These are phyloP conservation scores for Malacoctenus gilli DNA, from an alignment of 2,797 vertebrate genomes.

Conservation along the genomic window DNA sequence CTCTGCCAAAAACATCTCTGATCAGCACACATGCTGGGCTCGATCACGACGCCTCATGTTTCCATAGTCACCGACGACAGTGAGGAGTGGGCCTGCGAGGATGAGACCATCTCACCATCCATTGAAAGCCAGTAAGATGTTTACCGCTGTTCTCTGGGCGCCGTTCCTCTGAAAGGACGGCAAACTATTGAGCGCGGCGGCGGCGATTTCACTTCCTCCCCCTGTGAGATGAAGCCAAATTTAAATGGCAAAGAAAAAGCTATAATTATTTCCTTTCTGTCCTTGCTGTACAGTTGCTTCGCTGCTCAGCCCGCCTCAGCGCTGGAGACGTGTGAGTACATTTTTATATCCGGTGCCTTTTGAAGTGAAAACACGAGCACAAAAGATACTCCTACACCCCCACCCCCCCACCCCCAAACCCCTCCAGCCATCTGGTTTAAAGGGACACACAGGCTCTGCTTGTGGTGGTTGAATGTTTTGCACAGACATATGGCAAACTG, in stretches of 20 bases:
- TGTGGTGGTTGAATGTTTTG: constrained; percentile 40
- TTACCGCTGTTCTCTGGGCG: constrained; percentile 4
- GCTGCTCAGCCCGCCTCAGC: constrained; percentile 56
- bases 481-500: constrained; percentile 21
- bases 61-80: constrained; percentile 83
- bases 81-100: constrained; percentile 83
- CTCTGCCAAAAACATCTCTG: constrained; percentile 42
- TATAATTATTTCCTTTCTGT: constrained; percentile 23
- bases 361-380: constrained; percentile 39
- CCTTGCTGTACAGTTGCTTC: constrained; percentile 46
- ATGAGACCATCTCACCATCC: constrained; percentile 72
- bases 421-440: constrained; percentile 25
- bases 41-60: constrained; percentile 39
- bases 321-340: constrained; percentile 75
- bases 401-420: background rate
- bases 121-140: constrained; percentile 71
- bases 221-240: constrained; percentile 13
- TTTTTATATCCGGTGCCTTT: constrained; percentile 15
- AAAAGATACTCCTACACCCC: background rate
- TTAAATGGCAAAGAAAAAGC: background rate
- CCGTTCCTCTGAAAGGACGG: constrained; percentile 3
- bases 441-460: constrained; percentile 11
- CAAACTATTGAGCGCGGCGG: constrained; percentile 7
- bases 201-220: background rate
- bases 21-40: constrained; percentile 13